Evolutionary conservation across 1,140 invertebrate genomes (phyloP).

Genomic region (Penaeus indicus): DNA sequence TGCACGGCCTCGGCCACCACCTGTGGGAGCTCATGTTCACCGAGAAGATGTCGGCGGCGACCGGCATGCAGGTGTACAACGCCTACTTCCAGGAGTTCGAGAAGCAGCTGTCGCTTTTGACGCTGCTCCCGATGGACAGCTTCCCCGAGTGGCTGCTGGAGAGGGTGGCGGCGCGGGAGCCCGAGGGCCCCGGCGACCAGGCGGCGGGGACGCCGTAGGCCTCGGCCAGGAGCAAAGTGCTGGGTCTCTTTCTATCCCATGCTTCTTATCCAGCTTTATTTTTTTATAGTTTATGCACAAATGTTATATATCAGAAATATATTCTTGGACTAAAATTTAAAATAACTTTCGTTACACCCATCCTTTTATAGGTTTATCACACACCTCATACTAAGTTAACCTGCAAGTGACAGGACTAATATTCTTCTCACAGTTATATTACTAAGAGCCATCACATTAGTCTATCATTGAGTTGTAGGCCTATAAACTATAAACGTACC

Average conservation of each 20-base stretch:
- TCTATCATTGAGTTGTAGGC: no score
- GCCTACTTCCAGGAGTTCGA: conserved; percentile 28
- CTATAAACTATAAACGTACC: no score
- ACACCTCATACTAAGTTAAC: neutral
- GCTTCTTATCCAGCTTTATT: no score
- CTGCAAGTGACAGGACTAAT: no score
- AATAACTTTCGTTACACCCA: neutral
- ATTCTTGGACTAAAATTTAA: neutral
- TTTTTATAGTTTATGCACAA: no score
- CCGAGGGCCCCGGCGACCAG: no score
- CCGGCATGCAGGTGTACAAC: conserved; percentile 28
- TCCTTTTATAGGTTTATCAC: neutral
- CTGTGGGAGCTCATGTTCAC: conserved; percentile 27
- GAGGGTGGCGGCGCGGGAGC: neutral
- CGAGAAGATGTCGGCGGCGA: conserved; percentile 2
- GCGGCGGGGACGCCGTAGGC: no score
- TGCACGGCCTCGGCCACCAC: conserved; percentile 22
- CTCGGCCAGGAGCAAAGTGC: no score
- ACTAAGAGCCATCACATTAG: no score
- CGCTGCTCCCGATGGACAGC: conserved; percentile 4
- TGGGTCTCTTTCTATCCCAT: no score
- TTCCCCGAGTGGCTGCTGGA: conserved; percentile 3
- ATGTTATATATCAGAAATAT: no score
- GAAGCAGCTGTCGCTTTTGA: neutral
- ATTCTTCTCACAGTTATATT: no score